A percentile compares a stretch with the other conserved stretches of the same genome.
Conservation (phyloP, 2,888 invertebrate species). For the Drosophila ezoana region DNA sequence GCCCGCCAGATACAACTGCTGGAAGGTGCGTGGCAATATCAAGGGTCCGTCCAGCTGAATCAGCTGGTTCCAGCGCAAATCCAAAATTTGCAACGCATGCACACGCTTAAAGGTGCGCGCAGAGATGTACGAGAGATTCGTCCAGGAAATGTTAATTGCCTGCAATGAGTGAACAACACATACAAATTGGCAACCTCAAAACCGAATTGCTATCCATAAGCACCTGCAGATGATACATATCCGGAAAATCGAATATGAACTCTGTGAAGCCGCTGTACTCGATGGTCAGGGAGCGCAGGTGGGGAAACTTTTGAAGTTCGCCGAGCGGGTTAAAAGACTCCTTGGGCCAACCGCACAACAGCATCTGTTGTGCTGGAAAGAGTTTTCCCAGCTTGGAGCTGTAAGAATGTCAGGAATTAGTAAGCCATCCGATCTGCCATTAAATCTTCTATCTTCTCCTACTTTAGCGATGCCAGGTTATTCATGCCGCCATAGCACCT, state of each 20-base stretch:
- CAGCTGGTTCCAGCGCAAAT: conserved; percentile 84
- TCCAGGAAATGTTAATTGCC: conserved; percentile 84
- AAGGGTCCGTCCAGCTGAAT: conserved; percentile 82
- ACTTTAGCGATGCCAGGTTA: conserved; percentile 76
- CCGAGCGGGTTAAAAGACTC: conserved; percentile 76
- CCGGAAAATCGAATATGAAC: conserved; percentile 82
- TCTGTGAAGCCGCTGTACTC: conserved; percentile 82
- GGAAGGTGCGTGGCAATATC: conserved; percentile 73
- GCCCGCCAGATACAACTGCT: conserved; percentile 81
- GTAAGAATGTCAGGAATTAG: not conserved
- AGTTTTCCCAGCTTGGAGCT: conserved; percentile 53
- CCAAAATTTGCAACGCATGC: conserved; percentile 77
- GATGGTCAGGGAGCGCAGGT: conserved; percentile 78
- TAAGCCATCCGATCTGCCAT: too few species aligned
- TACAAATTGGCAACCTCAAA: too few species aligned
- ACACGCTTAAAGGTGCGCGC: conserved; percentile 81
- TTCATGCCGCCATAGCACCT: conserved; percentile 82
- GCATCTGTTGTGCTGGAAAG: conserved; percentile 59
- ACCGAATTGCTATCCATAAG: not conserved
- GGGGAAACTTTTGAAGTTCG: conserved; percentile 78
- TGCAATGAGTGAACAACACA: conserved; percentile 36
- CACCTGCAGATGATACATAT: conserved; percentile 80
- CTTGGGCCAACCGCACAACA: conserved; percentile 83
- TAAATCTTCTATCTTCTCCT: not conserved
- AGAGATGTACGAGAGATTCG: conserved; percentile 81